These are phyloP conservation scores for Cerceris rybyensis DNA, from an alignment of 2,888 invertebrate genomes.

Conservation along the genomic window DNA sequence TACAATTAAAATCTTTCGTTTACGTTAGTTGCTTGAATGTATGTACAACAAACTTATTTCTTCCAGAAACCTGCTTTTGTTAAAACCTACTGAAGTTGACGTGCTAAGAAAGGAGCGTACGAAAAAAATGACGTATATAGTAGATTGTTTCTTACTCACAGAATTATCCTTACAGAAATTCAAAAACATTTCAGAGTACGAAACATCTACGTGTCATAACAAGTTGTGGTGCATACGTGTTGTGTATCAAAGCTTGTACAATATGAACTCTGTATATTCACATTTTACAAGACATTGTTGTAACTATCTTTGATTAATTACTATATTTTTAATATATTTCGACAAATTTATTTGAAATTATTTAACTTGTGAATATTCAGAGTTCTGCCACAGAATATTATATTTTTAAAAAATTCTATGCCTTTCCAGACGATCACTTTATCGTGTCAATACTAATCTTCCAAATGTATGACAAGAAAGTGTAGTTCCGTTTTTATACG, in stretches of 20 bases:
- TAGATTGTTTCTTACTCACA: conserved; percentile 33
- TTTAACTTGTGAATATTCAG: conserved; percentile 48
- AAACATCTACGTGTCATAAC: conserved; percentile 27
- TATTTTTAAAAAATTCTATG: conserved; percentile 22
- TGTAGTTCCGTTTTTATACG: conserved; percentile 37
- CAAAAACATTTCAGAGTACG: conserved; percentile 35
- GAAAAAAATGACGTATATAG: conserved; percentile 26
- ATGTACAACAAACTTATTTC: conserved; percentile 42
- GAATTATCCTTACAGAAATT: conserved; percentile 13
- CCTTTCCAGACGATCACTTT: conserved; percentile 22
- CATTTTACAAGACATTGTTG: conserved; percentile 11
- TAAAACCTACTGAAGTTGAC: conserved; percentile 49
- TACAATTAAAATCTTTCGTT: conserved; percentile 22
- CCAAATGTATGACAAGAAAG: conserved; percentile 18
- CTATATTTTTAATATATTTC: conserved; percentile 3
- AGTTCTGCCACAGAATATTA: conserved; percentile 50
- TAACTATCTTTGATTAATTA: background rate
- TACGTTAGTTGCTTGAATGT: conserved; percentile 37
- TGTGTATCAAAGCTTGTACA: conserved; percentile 4
- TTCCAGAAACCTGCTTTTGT: conserved; percentile 66
- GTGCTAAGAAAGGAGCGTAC: conserved; percentile 32
- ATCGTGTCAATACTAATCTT: conserved; percentile 3
- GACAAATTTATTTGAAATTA: conserved; percentile 34
- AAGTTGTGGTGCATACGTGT: conserved; percentile 17
- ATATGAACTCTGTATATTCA: conserved; percentile 49